Percentiles rank a stretch among this genome's conserved stretches.
These are phyloP conservation scores for Frankliniella intonsa DNA, from an alignment of 2,888 invertebrate genomes.

Conservation along the genomic window DNA sequence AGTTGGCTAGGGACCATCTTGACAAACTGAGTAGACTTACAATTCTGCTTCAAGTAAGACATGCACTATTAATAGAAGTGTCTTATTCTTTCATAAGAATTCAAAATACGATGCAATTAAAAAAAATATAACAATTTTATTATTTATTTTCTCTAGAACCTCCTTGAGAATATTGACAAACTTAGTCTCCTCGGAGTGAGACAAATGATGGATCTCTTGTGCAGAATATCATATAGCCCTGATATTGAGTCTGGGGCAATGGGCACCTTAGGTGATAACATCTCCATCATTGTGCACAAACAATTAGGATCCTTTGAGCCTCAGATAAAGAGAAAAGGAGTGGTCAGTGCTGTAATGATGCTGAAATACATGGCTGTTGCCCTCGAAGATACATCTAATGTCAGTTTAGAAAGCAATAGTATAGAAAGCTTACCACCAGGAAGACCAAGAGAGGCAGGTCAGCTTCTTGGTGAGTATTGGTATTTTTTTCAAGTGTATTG, in stretches of 20 bases:
- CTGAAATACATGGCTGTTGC: constrained; percentile 59
- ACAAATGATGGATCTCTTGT: constrained; percentile 69
- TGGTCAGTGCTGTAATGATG: constrained; percentile 69
- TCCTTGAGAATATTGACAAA: constrained; percentile 8
- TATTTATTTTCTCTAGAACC: background rate
- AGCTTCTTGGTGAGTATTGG: background rate
- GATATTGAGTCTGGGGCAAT: background rate
- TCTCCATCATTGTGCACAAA: constrained; percentile 22
- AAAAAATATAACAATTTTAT: background rate
- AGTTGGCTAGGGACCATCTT: constrained; percentile 37
- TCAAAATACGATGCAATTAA: too few relatives aligned
- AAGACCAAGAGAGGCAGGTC: background rate
- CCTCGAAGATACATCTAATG: background rate
- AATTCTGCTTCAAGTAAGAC: background rate
- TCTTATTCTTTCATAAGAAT: background rate
- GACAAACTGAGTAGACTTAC: constrained; percentile 33
- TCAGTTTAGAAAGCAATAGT: background rate
- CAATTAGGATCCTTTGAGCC: constrained; percentile 29
- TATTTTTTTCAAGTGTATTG: background rate
- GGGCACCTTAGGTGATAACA: background rate
- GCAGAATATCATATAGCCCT: constrained; percentile 61
- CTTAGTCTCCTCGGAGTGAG: constrained; percentile 48
- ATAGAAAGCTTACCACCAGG: background rate
- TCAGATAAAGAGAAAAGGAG: constrained; percentile 51
- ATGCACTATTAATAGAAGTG: background rate